Conservation (phyloP, 1,140 invertebrate genomes). For the Cotesia chilonis region DNA sequence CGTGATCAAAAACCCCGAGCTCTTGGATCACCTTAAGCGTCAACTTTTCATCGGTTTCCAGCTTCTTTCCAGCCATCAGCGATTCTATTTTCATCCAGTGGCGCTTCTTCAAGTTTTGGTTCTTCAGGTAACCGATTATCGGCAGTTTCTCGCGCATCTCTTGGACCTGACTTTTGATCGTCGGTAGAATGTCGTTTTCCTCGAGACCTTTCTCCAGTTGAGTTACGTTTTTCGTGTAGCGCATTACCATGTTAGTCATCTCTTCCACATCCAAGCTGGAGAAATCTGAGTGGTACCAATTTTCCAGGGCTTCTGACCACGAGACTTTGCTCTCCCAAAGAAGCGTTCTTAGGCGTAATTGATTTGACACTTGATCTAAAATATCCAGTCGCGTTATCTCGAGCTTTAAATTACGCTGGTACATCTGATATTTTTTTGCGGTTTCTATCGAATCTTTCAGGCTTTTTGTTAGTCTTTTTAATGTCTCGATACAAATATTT, state of each 20-base stretch:
- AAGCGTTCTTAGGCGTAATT: slow-evolving; percentile 79
- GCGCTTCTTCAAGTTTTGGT: slow-evolving; percentile 76
- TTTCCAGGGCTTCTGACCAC: slow-evolving; percentile 72
- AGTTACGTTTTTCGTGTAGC: slow-evolving; percentile 76
- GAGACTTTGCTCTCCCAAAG: slow-evolving; percentile 79
- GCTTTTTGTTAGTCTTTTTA: slow-evolving; percentile 71
- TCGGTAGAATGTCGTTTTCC: slow-evolving; percentile 77
- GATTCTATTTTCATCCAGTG: slow-evolving; percentile 86
- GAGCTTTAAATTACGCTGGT: slow-evolving; percentile 78
- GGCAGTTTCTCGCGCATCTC: slow-evolving; percentile 81
- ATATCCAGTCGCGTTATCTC: slow-evolving; percentile 82
- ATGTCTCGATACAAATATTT: slow-evolving; percentile 69
- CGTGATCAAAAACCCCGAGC: slow-evolving; percentile 76
- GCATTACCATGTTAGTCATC: slow-evolving; percentile 72
- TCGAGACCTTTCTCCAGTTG: slow-evolving; percentile 82
- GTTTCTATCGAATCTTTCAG: slow-evolving; percentile 70
- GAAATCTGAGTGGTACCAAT: slow-evolving; percentile 76
- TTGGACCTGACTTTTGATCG: slow-evolving; percentile 78
- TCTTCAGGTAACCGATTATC: slow-evolving; percentile 77
- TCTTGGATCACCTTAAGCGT: slow-evolving; percentile 75
- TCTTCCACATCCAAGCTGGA: slow-evolving; percentile 76
- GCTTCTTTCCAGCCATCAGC: slow-evolving; percentile 75
- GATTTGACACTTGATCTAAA: slow-evolving; percentile 78
- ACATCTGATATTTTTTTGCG: slow-evolving; percentile 74
- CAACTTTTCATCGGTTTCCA: slow-evolving; percentile 73